Evolutionary conservation across 2,797 vertebrate genomes (phyloP), one percentile per base, ranked within the genome.

Genomic region (Urosaurus nigricauda): DNA sequence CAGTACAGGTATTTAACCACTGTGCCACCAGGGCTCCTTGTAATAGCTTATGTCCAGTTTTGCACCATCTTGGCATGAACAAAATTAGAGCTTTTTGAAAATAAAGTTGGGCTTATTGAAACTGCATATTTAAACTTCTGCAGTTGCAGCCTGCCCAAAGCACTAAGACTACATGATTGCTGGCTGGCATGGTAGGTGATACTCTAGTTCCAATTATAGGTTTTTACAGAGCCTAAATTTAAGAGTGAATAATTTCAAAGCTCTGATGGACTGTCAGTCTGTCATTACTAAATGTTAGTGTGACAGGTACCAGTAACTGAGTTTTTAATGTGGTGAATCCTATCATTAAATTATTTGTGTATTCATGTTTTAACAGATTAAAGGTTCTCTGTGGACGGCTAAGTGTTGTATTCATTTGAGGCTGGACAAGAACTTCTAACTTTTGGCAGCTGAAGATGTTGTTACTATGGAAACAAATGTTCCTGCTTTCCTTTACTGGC

Each of bases 401-500:
- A 95, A 96, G 93, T 91, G 89, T 95, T 94, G 91, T 94, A 92
- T 95, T 97, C 95, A 94, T 95, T 96, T 93, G 97, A 96, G 97
- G 95, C 97, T 97, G 96, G 96, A 96, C 96, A 96, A 97, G 96
- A 97, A 94, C 94, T 95, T 94, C 96, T 94, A 97, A 96, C 94
- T 96, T 96, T 91, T 95, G 96, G 97, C 92, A 95, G 91, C 97
- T 96, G 98, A 98, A 98, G 98, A 99, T 99, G 98, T 96, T 95
- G 97, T 98, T 98, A 96, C 97, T 98, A 97, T 98, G 98, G 98
- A 98, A 98, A 98, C 98, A 97, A 96, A 95, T 98, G 97, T 95
- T 99, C 93, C 98, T 99, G 95, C 95, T 98, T 94, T 98, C 97
- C 86, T 96, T 98, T 97, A 95, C 98, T 95, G 96, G 98, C 97